Conservation (phyloP, 2,888 invertebrate species). For the Eudemis profundana region DNA sequence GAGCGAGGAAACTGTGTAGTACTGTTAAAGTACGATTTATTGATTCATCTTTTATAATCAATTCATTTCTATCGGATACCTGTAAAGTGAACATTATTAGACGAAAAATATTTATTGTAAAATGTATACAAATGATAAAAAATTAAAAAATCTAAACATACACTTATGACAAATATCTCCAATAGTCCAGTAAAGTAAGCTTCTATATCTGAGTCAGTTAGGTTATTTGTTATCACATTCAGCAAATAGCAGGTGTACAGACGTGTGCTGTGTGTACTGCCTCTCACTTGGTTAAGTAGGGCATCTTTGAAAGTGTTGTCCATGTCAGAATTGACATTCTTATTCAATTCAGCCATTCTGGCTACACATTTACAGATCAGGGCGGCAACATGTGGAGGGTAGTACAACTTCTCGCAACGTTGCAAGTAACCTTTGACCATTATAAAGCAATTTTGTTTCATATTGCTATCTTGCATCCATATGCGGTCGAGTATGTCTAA, state of each 20-base stretch:
- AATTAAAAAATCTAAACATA: conserved; percentile 54
- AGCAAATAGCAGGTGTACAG: conserved; percentile 72
- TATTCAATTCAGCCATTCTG: conserved; percentile 64
- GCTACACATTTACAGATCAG: conserved; percentile 74
- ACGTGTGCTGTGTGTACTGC: conserved; percentile 66
- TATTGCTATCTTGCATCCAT: conserved; percentile 61
- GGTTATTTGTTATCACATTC: conserved; percentile 54
- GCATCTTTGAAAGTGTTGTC: conserved; percentile 60
- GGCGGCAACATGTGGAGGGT: conserved; percentile 72
- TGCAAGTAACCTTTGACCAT: conserved; percentile 75
- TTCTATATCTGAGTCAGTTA: conserved; percentile 58
- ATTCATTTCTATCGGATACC: conserved; percentile 66
- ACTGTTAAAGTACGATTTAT: conserved; percentile 84
- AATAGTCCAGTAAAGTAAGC: conserved; percentile 56
- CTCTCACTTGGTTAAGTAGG: conserved; percentile 63
- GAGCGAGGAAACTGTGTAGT: conserved; percentile 82
- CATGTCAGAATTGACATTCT: conserved; percentile 53
- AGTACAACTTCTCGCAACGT: conserved; percentile 68
- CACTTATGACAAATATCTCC: conserved; percentile 71
- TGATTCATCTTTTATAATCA: conserved; percentile 84
- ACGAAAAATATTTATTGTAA: conserved; percentile 44
- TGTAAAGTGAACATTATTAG: conserved; percentile 61
- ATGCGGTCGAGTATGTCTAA: conserved; percentile 65
- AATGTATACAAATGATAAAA: neutral
- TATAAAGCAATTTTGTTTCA: conserved; percentile 74